Evolutionary conservation across 2,113 vertebrate genomes (phyloP), one percentile per base, ranked within the genome.

Genomic region (Crocuta crocuta): DNA sequence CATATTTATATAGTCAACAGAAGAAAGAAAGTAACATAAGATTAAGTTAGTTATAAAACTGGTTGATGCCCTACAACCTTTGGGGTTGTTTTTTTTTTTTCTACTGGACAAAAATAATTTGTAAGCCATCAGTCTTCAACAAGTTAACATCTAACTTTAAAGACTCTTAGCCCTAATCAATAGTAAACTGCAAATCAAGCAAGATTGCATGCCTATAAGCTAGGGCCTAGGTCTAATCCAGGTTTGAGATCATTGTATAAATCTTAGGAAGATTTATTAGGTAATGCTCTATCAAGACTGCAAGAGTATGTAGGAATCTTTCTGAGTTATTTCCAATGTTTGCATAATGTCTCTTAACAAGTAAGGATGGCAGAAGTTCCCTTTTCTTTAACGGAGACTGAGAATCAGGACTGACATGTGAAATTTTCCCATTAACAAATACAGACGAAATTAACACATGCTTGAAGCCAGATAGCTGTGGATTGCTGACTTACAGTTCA

Each of bases 21-120:
- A 58, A 89, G 50, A 70, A 88, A 74, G 86, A 83, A 88, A 74
- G 50, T 43, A 48, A 97, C 82, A 94, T 90, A 92, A 94, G 61
- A 65, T 74, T 78, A 76, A 82, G 61, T 63, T 24, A 84, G 31
- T 79, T 84, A 35, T 17, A 89, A 80, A 55, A 39, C 7, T 68
- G 61, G 58, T 91, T 83, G 68, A 82, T 89, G 61, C 12, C 21
- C 65, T 45, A 16, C 5, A 70, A 58, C 17, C 26, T 21, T 35
- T 63, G 19, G 5, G 7, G 16, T 91, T 88, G 71, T 95, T 88
- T 96, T 26, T 65, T 61, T 61, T 92, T 80, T 50, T 50, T 50
- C 26, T 95, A 16, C 16, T 16, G 23, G 45, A 61, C 24, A 96
- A 92, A 85, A 92, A 48, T 87, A 89, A 71, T 74, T 94, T 61